Conservation (phyloP, 2,888 invertebrate species). For the Rotaria macrura region DNA sequence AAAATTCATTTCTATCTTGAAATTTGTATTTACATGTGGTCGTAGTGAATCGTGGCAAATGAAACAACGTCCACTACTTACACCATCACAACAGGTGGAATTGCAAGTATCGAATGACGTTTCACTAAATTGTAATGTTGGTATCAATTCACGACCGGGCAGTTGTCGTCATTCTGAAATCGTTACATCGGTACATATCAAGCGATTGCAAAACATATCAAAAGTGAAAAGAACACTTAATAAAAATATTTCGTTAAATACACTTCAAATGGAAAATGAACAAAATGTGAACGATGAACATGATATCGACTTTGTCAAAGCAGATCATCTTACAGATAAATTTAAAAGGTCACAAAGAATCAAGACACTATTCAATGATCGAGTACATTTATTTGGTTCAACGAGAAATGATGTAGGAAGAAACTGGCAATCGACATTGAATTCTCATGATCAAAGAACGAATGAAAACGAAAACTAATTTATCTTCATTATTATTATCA, state of each 20-base stretch:
- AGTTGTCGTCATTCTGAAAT: neutral
- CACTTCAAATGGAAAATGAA: neutral
- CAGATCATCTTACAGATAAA: neutral
- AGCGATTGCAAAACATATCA: neutral
- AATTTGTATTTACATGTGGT: neutral
- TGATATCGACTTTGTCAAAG: neutral
- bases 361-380: neutral
- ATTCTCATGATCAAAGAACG: neutral
- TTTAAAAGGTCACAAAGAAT: neutral
- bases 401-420: neutral
- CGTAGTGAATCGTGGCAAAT: neutral
- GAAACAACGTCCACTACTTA: neutral
- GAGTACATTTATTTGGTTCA: neutral
- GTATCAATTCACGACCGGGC: neutral
- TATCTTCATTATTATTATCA: neutral
- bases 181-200: neutral
- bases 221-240: neutral
- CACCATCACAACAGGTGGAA: neutral
- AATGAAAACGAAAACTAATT: neutral
- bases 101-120: neutral
- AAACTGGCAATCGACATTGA: neutral
- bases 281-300: neutral
- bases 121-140: neutral
- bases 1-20: neutral
- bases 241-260: neutral